Conservation (phyloP, 2,113 vertebrate genomes). For the Nothobranchius kuhntae region DNA sequence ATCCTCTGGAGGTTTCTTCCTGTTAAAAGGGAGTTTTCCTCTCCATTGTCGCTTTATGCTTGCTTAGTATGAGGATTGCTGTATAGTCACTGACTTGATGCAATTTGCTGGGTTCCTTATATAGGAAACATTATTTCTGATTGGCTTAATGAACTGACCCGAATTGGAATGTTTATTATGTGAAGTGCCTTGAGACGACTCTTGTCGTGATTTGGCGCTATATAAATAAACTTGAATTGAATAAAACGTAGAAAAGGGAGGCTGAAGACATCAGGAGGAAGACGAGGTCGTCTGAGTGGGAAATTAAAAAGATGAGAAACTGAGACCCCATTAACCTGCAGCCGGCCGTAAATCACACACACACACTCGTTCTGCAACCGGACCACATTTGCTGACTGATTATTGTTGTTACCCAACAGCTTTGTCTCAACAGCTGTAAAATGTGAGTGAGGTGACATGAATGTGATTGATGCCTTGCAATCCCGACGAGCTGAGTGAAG, state of each 20-base stretch:
- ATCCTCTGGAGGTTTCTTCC: no score
- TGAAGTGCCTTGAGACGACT: no score
- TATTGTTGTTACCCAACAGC: conserved; percentile 41
- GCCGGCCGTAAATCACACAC: conserved; percentile 49
- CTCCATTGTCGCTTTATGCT: no score
- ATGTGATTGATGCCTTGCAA: conserved; percentile 38
- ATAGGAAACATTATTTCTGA: no score
- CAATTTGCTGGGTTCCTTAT: no score
- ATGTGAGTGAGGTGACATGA: conserved; percentile 32
- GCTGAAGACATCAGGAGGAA: conserved; percentile 39
- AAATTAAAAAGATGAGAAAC: conserved; percentile 30
- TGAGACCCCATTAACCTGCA: conserved; percentile 59
- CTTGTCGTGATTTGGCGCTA: no score
- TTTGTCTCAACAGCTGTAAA: conserved; percentile 28
- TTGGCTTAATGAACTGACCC: no score
- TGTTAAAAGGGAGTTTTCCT: no score
- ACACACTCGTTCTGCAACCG: conserved; percentile 3
- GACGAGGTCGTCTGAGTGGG: conserved; percentile 26
- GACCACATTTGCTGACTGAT: conserved; percentile 24
- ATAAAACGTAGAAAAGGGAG: conserved; percentile 25
- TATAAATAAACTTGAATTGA: no score
- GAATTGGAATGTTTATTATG: no score
- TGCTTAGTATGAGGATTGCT: no score
- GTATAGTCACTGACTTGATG: no score
- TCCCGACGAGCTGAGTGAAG: conserved; percentile 27